These are phyloP conservation scores for Magallana nippona DNA, from an alignment of 2,888 invertebrate species.

Conservation along the genomic window DNA sequence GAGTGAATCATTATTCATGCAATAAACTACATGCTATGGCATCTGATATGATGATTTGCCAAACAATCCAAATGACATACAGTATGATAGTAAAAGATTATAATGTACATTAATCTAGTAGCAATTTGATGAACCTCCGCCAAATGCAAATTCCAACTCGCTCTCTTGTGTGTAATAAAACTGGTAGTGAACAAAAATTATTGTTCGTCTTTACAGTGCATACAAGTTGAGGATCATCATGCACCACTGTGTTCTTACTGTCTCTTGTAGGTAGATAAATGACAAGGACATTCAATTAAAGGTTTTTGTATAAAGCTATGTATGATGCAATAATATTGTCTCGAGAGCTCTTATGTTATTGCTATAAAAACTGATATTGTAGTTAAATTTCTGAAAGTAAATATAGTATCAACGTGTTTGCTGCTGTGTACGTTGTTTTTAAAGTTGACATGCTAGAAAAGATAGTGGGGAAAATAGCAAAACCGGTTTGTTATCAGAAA, in stretches of 20 bases:
- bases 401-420: too few species aligned
- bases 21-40: not conserved
- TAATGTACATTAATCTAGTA: constrained; percentile 14
- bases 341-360: too few species aligned
- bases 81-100: constrained; percentile 16
- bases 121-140: constrained; percentile 10
- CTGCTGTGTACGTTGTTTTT: too few species aligned
- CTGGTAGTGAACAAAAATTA: not conserved
- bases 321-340: too few species aligned
- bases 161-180: not conserved
- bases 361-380: too few species aligned
- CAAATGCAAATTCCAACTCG: constrained; percentile 15
- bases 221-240: not conserved
- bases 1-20: too few species aligned
- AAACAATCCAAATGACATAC: constrained; percentile 8
- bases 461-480: too few species aligned
- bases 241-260: not conserved
- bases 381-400: too few species aligned
- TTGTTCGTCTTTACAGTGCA: not conserved
- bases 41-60: constrained; percentile 4
- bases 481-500: too few species aligned
- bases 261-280: not conserved
- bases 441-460: too few species aligned
- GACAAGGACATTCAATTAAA: too few species aligned
- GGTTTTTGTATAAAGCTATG: too few species aligned